A percentile compares a stretch with the other conserved stretches of the same genome.
Evolutionary conservation across 2,888 invertebrate genomes (phyloP).

Genomic region (Ornithoptera alexandrae): DNA sequence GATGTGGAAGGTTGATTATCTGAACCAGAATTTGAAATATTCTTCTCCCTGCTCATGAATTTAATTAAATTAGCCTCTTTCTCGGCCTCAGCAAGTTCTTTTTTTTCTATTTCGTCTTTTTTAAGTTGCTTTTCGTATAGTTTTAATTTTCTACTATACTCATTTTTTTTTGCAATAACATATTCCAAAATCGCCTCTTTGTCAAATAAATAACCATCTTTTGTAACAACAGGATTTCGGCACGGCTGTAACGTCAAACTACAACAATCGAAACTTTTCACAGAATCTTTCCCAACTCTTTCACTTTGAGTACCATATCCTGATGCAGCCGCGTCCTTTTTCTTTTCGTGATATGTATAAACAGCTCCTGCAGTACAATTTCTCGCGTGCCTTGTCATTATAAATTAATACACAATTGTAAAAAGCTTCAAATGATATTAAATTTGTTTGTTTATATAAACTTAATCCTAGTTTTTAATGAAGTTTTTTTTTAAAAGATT

Average conservation of each 20-base stretch:
- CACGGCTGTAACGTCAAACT: slow-evolving; percentile 98
- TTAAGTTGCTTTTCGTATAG: slow-evolving; percentile 94
- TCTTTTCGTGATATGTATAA: slow-evolving; percentile 98
- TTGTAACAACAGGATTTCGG: slow-evolving; percentile 90
- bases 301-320: slow-evolving; percentile 94
- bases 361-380: slow-evolving; percentile 99
- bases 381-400: slow-evolving; percentile 96
- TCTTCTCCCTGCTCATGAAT: slow-evolving; percentile 91
- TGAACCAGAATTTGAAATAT: slow-evolving; percentile 78
- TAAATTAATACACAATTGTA: no score
- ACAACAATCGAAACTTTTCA: slow-evolving; percentile 97
- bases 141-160: slow-evolving; percentile 92
- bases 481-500: no score
- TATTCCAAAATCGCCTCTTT: slow-evolving; percentile 98
- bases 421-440: no score
- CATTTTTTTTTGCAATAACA: slow-evolving; percentile 95
- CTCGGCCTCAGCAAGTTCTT: slow-evolving; percentile 86
- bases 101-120: slow-evolving; percentile 85
- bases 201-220: slow-evolving; percentile 96
- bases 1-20: slow-evolving; percentile 46
- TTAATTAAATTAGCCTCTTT: slow-evolving; percentile 86
- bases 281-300: slow-evolving; percentile 95
- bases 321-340: slow-evolving; percentile 95
- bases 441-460: no score
- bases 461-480: no score